phyloP scores from a whole-genome alignment of 1,140 invertebrate genomes.

The Dendrolimus punctatus region DNA sequence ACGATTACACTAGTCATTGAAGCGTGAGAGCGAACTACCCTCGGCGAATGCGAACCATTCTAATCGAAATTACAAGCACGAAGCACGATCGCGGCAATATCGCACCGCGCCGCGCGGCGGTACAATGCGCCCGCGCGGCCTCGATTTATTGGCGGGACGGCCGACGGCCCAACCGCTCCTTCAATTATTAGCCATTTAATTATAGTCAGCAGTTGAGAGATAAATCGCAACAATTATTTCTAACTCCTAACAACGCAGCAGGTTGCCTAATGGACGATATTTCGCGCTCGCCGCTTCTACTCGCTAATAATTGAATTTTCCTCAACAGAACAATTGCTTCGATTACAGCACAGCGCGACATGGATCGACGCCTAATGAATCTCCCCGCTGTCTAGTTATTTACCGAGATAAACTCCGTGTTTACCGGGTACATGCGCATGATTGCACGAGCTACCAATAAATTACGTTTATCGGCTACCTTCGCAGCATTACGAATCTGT shows the following conservation, averaged over 20 bases:
- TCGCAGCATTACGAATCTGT: constrained; percentile 12
- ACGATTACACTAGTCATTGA: constrained; percentile 43
- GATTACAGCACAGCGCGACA: constrained; percentile 61
- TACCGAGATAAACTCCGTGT: constrained; percentile 67
- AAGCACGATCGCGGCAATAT: constrained; percentile 46
- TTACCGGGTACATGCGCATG: constrained; percentile 64
- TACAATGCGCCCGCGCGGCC: constrained; percentile 12
- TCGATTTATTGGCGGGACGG: constrained; percentile 5
- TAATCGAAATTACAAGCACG: constrained; percentile 56
- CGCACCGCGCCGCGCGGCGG: constrained; percentile 20
- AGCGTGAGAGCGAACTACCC: constrained; percentile 62
- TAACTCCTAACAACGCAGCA: constrained; percentile 37
- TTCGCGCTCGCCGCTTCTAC: constrained; percentile 39
- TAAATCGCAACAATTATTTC: constrained; percentile 58
- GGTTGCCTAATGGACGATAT: constrained; percentile 45
- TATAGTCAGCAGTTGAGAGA: constrained; percentile 39
- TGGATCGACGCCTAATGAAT: constrained; percentile 69
- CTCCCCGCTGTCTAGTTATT: constrained; percentile 68
- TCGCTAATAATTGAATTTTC: constrained; percentile 64
- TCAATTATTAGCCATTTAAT: constrained; percentile 60
- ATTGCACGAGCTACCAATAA: constrained; percentile 67
- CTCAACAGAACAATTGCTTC: constrained; percentile 62
- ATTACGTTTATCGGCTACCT: constrained; percentile 60
- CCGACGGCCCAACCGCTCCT: constrained; percentile 21
- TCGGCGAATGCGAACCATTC: constrained; percentile 27